Percentiles rank a stretch among this genome's conserved stretches.
Evolutionary conservation across 1,140 invertebrate genomes (phyloP).

Genomic region (Papilio aristodemus): DNA sequence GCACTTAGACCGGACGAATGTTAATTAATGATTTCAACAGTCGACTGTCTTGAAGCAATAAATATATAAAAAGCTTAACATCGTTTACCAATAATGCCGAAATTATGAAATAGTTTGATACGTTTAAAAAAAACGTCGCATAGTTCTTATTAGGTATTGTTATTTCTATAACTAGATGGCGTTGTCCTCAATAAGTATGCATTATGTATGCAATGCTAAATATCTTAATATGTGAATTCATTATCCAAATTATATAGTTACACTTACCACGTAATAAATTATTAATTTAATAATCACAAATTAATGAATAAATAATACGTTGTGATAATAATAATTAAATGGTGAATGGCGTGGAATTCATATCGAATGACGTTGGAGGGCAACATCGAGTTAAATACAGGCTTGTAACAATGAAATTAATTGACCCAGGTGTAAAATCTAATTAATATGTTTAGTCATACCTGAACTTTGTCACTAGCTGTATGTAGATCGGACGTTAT

Average conservation of each 20-base stretch:
- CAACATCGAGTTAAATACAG: constrained; percentile 33
- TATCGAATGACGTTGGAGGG: constrained; percentile 38
- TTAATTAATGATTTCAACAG: constrained; percentile 39
- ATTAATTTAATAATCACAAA: background rate
- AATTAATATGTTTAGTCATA: constrained; percentile 53
- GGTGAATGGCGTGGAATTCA: constrained; percentile 36
- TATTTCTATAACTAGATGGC: no score
- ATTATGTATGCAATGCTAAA: no score
- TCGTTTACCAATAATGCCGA: no score
- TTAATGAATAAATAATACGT: constrained; percentile 18
- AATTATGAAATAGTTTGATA: no score
- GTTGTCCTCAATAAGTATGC: no score
- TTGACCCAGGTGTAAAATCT: constrained; percentile 58
- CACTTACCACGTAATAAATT: background rate
- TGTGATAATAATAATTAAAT: constrained; percentile 28
- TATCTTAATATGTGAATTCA: no score
- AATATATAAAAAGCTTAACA: no score
- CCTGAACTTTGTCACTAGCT: constrained; percentile 38
- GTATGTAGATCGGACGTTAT: constrained; percentile 42
- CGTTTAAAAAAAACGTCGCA: no score
- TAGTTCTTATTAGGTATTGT: no score
- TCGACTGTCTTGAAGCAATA: no score
- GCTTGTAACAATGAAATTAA: constrained; percentile 48
- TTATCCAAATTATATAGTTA: background rate
- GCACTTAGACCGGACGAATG: constrained; percentile 20